A percentile compares a stretch with the other conserved stretches of the same genome.
Conservation (phyloP, 64 coral and sea anemone species). For the Acropora yongei region DNA sequence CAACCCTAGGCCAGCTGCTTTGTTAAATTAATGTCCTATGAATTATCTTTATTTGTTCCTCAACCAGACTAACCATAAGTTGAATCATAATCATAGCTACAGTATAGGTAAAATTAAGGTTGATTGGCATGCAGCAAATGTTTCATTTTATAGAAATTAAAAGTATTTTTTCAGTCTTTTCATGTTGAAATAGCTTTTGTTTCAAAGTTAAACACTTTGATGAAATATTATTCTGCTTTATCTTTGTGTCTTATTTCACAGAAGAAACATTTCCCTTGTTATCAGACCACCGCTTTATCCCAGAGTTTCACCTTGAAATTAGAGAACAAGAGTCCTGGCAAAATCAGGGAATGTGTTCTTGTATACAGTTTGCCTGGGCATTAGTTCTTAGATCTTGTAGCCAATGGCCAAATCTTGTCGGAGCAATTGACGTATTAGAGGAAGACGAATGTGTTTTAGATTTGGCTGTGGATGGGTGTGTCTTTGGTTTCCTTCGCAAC, state of each 20-base stretch:
- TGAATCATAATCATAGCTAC: too few relatives aligned
- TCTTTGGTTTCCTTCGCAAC: conserved; percentile 78
- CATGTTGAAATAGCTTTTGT: background rate
- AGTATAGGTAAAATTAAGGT: too few relatives aligned
- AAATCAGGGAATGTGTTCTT: conserved; percentile 66
- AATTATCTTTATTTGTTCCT: too few relatives aligned
- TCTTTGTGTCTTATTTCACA: conserved; percentile 1
- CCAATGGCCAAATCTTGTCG: conserved; percentile 84
- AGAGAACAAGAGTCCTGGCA: conserved; percentile 58
- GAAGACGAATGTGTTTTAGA: conserved; percentile 86
- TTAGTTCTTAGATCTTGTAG: conserved; percentile 86
- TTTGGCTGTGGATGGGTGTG: conserved; percentile 79
- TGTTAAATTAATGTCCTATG: too few relatives aligned
- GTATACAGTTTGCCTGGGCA: conserved; percentile 86
- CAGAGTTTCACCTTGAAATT: conserved; percentile 88
- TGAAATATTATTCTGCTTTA: background rate
- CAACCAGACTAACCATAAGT: too few relatives aligned
- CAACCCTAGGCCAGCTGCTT: too few relatives aligned
- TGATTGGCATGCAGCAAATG: too few relatives aligned
- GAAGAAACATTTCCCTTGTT: conserved; percentile 82
- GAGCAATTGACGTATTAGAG: conserved; percentile 85
- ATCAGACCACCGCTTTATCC: conserved; percentile 84
- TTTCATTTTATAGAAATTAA: too few relatives aligned
- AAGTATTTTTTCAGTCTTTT: too few relatives aligned
- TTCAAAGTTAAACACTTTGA: background rate